phyloP scores from a whole-genome alignment of 2,888 invertebrate species.

The Drosophila seclusa region DNA sequence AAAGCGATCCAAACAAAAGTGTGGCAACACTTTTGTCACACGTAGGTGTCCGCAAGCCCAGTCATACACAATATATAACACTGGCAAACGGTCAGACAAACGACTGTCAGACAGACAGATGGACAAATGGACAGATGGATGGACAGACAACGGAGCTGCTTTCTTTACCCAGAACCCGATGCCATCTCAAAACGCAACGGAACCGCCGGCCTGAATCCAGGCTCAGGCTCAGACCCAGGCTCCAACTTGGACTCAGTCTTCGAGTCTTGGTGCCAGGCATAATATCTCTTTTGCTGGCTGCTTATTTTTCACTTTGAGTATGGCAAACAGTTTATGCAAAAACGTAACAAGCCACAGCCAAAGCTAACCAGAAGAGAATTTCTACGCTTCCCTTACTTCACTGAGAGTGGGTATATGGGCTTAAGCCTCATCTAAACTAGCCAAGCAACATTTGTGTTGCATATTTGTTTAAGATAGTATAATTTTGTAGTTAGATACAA shows the following conservation, averaged over 20 bases:
- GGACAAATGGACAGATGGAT: slow-evolving; percentile 12
- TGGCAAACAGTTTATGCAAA: slow-evolving; percentile 76
- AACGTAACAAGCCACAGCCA: slow-evolving; percentile 52
- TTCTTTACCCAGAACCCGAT: slow-evolving; percentile 78
- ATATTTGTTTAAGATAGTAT: background rate
- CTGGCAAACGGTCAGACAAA: slow-evolving; percentile 9
- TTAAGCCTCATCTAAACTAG: too few species aligned
- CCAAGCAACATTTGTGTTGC: background rate
- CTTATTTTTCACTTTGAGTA: slow-evolving; percentile 70
- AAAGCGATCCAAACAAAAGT: slow-evolving; percentile 65
- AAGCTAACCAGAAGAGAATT: slow-evolving; percentile 34
- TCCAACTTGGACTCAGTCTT: background rate
- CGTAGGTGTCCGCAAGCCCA: slow-evolving; percentile 68
- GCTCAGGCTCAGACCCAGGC: background rate
- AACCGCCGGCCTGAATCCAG: slow-evolving; percentile 13
- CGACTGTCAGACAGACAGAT: slow-evolving; percentile 7
- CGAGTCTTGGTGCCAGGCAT: background rate
- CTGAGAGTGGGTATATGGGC: background rate
- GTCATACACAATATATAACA: slow-evolving; percentile 70
- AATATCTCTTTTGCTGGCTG: slow-evolving; percentile 55
- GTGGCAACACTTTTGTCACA: slow-evolving; percentile 79
- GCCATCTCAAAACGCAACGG: slow-evolving; percentile 64
- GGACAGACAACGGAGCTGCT: slow-evolving; percentile 49
- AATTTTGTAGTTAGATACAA: background rate
- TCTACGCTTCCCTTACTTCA: slow-evolving; percentile 2